Base-by-base conservation (phyloP, 2,113 vertebrate species). In the Bettongia penicillata region DNA sequence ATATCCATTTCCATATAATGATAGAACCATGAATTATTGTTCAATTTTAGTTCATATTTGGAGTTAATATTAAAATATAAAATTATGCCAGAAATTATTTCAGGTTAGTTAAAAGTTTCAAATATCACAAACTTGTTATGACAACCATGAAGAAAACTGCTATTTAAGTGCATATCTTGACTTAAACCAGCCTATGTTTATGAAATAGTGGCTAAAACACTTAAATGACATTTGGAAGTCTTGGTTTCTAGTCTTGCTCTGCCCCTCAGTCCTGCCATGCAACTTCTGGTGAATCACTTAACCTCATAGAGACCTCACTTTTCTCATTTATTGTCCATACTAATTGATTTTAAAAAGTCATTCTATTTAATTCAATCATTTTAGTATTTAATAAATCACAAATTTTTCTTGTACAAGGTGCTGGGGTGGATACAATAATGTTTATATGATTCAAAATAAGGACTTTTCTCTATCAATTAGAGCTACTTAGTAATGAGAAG, bases 101-200 rank as follows among this genome's bases (percentile, higher is more conserved):
- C 55, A 57, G 26, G 9, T 61, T 61, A 61, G 28, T 31, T 31
- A 61, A 89, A 96, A 52, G 23, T 68, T 84, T 52, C 16, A 94
- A 61, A 89, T 92, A n/a, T 24, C 43, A 68, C 1, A 95, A 19
- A 16, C 6, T 92, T 68, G 2, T 11, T 84, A 53, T 22, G 91
- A 94, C 23, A 92, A 53, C 51, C 90, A 91, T 84, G 51, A 94
- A 94, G 91, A 52, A 53, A 24, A 8, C 90, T 24, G 23, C 55
- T 61, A 49, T 6, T 25, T 19, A 28, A 26, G 31, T 89, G 22
- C 91, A 10, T 92, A 43, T 96, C 48, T 14, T 90, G 51, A 90
- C 43, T 51, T 89, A 89, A 94, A 50, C 47, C 2, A 93, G 16
- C 1, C 8, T 93, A n/a, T 4, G 77, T 47, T 61, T 61, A 53